Evolutionary conservation across 2,797 vertebrate species (phyloP).

Genomic region (Peromyscus aztecus): DNA sequence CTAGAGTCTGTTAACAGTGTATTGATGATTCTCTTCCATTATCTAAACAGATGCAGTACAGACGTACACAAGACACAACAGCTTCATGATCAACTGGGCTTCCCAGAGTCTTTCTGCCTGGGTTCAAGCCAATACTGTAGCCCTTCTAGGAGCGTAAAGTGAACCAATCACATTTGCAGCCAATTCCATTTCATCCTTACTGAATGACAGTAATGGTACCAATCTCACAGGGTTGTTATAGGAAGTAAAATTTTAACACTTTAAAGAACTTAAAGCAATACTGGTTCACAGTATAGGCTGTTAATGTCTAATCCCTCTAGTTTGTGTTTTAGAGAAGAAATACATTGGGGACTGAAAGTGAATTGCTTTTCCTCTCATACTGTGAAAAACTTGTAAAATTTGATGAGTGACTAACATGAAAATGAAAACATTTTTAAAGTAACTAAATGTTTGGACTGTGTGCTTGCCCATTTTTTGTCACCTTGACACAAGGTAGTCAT

Average conservation of each 20-base stretch:
- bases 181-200: not conserved
- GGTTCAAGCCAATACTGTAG: not conserved
- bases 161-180: not conserved
- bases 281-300: not conserved
- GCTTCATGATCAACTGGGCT: not conserved
- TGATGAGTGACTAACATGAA: not conserved
- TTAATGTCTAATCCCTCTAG: not conserved
- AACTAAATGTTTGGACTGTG: not conserved
- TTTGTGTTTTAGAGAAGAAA: not conserved
- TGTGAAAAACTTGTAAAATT: not conserved
- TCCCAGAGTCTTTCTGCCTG: not conserved
- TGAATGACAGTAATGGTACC: not conserved
- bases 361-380: constrained; percentile 53
- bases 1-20: not conserved
- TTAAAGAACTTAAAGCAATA: not conserved
- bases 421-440: constrained; percentile 3
- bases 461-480: too few species aligned
- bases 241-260: not conserved
- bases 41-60: not conserved
- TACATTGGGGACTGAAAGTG: not conserved
- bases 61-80: not conserved
- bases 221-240: not conserved
- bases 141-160: not conserved
- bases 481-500: not conserved
- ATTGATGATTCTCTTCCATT: not conserved